Conservation (phyloP, 2,888 invertebrate species). For the Cylloceria caligata region DNA sequence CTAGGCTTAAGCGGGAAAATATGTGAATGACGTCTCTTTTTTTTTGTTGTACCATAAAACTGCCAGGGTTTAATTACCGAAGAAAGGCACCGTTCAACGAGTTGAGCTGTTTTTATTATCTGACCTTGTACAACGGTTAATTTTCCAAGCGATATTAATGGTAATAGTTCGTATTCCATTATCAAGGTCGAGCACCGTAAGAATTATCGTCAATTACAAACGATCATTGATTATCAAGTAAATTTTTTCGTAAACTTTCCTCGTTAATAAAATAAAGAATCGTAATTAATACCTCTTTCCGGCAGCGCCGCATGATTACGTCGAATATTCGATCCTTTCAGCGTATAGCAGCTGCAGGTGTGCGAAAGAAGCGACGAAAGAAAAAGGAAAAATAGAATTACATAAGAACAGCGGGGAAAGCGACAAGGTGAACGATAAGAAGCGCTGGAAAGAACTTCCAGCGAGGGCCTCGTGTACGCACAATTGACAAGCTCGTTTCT, state of each 20-base stretch:
- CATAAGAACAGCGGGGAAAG: slow-evolving; percentile 33
- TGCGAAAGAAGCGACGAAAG: neutral
- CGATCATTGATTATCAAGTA: too few species aligned
- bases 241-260: neutral
- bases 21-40: neutral
- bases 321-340: neutral
- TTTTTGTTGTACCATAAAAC: too few species aligned
- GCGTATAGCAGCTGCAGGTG: neutral
- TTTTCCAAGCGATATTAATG: slow-evolving; percentile 18
- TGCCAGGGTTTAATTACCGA: too few species aligned
- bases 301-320: neutral
- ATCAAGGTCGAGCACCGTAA: slow-evolving; percentile 8
- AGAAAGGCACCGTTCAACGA: slow-evolving; percentile 4
- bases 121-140: slow-evolving; percentile 17
- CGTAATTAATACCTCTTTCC: neutral
- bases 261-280: neutral
- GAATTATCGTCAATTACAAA: neutral
- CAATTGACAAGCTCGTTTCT: slow-evolving; percentile 56
- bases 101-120: slow-evolving; percentile 5
- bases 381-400: slow-evolving; percentile 27
- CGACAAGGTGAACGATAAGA: slow-evolving; percentile 66
- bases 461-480: slow-evolving; percentile 22
- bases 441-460: slow-evolving; percentile 39
- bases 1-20: neutral
- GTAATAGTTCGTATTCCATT: neutral